Evolutionary conservation across 2,797 vertebrate species (phyloP), one percentile per base, ranked within the genome.

Genomic region (Iguana delicatissima): DNA sequence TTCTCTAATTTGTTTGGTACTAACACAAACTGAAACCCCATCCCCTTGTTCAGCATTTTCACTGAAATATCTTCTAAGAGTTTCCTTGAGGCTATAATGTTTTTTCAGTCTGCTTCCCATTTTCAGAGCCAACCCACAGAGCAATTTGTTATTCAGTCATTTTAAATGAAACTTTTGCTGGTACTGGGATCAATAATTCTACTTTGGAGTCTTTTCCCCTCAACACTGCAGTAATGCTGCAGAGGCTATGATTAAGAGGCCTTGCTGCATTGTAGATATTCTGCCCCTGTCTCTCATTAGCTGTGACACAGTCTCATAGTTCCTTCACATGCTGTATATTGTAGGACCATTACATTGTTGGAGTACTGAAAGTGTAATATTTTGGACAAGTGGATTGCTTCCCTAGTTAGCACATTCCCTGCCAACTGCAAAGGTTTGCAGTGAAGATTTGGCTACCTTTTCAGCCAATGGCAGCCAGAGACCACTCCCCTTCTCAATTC

Each of bases 61-160:
- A n/a, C 7, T 52, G 64, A 38, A 52, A 88, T 35, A 80, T 26
- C 50, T 80, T 77, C 20, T 59, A 86, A 85, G n/a, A 42, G 26
- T 77, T 88, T 26, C 32, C 46, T 80, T 38, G 62, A 88, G 46
- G 35, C 52, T 80, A 35, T 24, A 42, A 35, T 12, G 69, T 9
- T 42, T 32, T 85, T 89, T 24, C 76, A 59, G 38, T 24, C 80
- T 59, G 1, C 35, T 86, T 90, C 77, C n/a, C 26, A 59, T 86
- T 86, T 90, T 86, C 38, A 62, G 13, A 81, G 52, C 14, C 29
- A 86, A 86, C 57, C n/a, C 52, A 32, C 55, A 81, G 29, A 67
- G 26, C 22, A 38, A 50, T 42, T 90, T 90, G 22, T 42, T 3
- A 6, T 46, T 73, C 18, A 62, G 32, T 16, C 29, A 81, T 59